Evolutionary conservation across 2,888 invertebrate genomes (phyloP).

Genomic region (Blastobasis adustella): DNA sequence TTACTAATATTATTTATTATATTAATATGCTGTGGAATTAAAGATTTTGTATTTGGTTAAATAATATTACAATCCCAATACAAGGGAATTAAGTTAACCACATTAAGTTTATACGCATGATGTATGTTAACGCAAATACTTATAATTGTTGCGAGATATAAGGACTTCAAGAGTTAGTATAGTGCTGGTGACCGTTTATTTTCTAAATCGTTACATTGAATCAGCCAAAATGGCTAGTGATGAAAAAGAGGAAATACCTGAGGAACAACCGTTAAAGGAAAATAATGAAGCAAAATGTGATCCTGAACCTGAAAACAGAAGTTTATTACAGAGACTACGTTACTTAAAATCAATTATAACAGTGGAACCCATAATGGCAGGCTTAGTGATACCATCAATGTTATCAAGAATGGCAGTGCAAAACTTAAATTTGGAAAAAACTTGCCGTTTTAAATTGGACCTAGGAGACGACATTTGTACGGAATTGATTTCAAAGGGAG

Average conservation of each 20-base stretch:
- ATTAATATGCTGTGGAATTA: no score
- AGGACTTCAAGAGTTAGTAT: no score
- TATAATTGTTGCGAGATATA: no score
- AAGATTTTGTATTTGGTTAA: no score
- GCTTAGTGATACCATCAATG: constrained; percentile 78
- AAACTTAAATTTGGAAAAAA: constrained; percentile 60
- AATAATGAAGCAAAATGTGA: constrained; percentile 12
- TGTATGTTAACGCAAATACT: no score
- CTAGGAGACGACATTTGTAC: constrained; percentile 52
- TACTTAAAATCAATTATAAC: constrained; percentile 76
- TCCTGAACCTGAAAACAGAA: constrained; percentile 45
- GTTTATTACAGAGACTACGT: constrained; percentile 64
- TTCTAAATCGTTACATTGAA: not conserved
- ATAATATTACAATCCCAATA: no score
- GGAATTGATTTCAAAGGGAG: constrained; percentile 41
- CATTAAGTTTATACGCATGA: no score
- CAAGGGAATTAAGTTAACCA: no score
- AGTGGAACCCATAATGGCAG: constrained; percentile 82
- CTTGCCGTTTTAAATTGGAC: constrained; percentile 48
- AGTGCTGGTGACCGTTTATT: no score
- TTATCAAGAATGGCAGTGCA: constrained; percentile 79
- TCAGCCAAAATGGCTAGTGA: constrained; percentile 28
- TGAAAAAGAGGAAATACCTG: constrained; percentile 24
- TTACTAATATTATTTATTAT: no score
- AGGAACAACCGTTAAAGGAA: constrained; percentile 44